These are phyloP conservation scores for Drosophila parabipectinata DNA, from an alignment of 1,140 invertebrate species.

Conservation along the genomic window DNA sequence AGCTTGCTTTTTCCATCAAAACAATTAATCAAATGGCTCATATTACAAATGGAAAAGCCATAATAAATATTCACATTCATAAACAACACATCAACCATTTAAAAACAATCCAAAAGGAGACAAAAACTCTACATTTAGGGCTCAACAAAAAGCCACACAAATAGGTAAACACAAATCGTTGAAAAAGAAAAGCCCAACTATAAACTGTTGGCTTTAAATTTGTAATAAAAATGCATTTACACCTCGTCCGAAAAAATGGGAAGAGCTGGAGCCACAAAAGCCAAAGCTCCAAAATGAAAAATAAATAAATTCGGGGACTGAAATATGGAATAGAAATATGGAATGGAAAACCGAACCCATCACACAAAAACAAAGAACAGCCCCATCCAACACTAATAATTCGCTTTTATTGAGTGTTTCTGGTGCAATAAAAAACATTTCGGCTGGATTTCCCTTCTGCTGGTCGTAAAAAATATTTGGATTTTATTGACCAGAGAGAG, in stretches of 20 bases:
- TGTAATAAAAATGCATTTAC: conserved; percentile 71
- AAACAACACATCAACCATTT: conserved; percentile 54
- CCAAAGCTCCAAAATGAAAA: not conserved
- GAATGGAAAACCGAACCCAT: conserved; percentile 1
- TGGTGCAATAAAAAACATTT: conserved; percentile 76
- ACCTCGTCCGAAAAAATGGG: conserved; percentile 13
- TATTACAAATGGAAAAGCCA: conserved; percentile 40
- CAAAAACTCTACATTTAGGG: not conserved
- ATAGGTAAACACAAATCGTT: conserved; percentile 12
- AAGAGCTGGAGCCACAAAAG: conserved; percentile 20
- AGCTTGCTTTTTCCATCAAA: conserved; percentile 4
- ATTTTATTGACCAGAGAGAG: conserved; percentile 49
- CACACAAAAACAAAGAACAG: conserved; percentile 32
- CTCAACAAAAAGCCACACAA: conserved; percentile 10
- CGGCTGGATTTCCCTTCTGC: conserved; percentile 59
- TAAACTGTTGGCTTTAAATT: conserved; percentile 52
- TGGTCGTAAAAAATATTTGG: conserved; percentile 64
- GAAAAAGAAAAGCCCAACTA: conserved; percentile 22
- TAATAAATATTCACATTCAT: conserved; percentile 36
- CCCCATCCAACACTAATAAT: conserved; percentile 74
- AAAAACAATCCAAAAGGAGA: conserved; percentile 4
- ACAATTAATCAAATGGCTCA: conserved; percentile 56
- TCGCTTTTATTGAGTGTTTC: conserved; percentile 83
- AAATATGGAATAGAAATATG: conserved; percentile 29
- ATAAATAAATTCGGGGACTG: conserved; percentile 6